Base-by-base conservation (phyloP, 2,888 invertebrate genomes). In the Altica lythri region DNA sequence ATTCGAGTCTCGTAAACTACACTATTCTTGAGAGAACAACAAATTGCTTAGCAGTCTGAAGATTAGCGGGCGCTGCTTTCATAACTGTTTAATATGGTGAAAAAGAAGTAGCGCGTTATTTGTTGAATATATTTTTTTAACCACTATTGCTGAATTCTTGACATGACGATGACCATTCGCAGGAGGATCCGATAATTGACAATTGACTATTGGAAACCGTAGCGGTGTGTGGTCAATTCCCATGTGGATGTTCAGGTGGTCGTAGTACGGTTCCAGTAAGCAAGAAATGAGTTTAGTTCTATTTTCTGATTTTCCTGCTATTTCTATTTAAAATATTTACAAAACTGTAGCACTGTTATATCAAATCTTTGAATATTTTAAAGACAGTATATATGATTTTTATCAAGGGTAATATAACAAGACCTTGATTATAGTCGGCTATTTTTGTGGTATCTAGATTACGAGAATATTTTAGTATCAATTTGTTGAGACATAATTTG, bases 131-230 rank as follows among this genome's bases (percentile, higher is more conserved):
- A 42, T 42, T 42, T 42, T 56, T 61, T n/a, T 42, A 9, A 16
- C 12, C 16, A 27, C 13, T 61, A 61, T 61, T 63, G 55, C 60
- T 45, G 57, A 63, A 63, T 62, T 60, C 60, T 37, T 40, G 46
- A 38, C 55, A 55, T 62, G 53, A 56, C 62, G 58, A 55, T 50
- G 40, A 42, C 63, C 61, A 59, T 63, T 60, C 62, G 59, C 57
- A 60, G 63, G 55, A 65, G 66, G 66, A 67, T 65, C 63, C 66
- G 66, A 66, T 68, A 66, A 70, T 68, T 69, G 68, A 71, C 69
- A 68, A 62, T 64, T 63, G 42, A 42, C 42, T 27, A 42, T 42
- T 55, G 64, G 57, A 35, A 62, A 61, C 55, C 67, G 48, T 35
- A 47, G 52, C 53, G 64, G 64, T 70, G 71, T 71, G 70, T 70